A percentile compares a stretch with the other conserved stretches of the same genome.
phyloP scores from a whole-genome alignment of 2,797 vertebrate species.

The Lepus townsendii region DNA sequence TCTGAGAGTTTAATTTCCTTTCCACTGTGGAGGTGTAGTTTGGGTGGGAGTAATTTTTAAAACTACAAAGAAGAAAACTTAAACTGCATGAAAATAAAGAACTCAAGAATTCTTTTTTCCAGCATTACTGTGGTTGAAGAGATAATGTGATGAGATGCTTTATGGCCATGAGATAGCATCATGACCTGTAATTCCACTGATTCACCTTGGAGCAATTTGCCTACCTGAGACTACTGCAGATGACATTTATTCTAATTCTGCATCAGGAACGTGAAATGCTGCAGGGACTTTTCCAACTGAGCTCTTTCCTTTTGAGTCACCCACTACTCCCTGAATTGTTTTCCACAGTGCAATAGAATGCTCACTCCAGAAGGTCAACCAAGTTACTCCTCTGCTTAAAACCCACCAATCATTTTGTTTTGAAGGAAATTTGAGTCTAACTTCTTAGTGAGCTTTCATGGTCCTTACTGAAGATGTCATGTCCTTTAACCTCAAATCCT shows the following conservation, averaged over 20 bases:
- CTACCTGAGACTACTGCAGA: neutral
- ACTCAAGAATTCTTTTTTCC: neutral
- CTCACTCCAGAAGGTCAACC: neutral
- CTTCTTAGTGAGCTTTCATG: neutral
- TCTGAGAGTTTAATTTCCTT: conserved; percentile 56
- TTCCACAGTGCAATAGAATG: neutral
- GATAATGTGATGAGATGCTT: neutral
- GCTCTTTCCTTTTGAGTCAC: neutral
- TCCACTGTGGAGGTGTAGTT: neutral
- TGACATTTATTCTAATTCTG: conserved; percentile 39
- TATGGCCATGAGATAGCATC: neutral
- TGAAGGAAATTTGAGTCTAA: neutral
- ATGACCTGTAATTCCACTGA: conserved; percentile 57
- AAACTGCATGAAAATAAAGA: neutral
- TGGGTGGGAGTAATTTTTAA: conserved; percentile 51
- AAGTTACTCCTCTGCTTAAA: neutral
- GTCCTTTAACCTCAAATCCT: neutral
- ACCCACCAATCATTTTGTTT: neutral
- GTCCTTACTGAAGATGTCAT: neutral
- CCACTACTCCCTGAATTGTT: neutral
- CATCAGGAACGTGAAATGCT: conserved; percentile 44
- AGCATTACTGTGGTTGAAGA: neutral
- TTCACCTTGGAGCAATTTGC: conserved; percentile 65
- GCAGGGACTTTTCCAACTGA: conserved; percentile 42
- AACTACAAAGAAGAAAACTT: neutral